Percentiles rank a stretch among this genome's conserved stretches.
These are phyloP conservation scores for Chorisops tibialis DNA, from an alignment of 2,888 invertebrate species.

Conservation along the genomic window DNA sequence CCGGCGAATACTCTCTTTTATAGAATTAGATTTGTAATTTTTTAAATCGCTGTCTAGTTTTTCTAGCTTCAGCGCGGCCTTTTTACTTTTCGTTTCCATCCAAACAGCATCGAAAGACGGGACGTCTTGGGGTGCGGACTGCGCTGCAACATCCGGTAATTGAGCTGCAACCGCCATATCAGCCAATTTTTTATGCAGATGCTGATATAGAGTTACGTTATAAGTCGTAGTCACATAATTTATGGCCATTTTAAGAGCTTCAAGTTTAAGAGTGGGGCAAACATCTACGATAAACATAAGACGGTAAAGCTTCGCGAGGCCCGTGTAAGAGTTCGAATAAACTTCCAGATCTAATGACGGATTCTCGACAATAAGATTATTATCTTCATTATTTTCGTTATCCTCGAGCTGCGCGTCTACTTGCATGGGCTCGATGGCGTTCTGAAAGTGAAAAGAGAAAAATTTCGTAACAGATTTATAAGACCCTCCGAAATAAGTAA, in stretches of 20 bases:
- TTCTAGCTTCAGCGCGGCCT: constrained; percentile 91
- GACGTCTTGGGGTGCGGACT: constrained; percentile 66
- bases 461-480: constrained; percentile 11
- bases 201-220: constrained; percentile 87
- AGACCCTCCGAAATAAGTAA: constrained; percentile 27
- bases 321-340: constrained; percentile 86
- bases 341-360: constrained; percentile 89
- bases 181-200: constrained; percentile 84
- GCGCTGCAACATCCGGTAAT: constrained; percentile 39
- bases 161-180: constrained; percentile 63
- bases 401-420: constrained; percentile 93
- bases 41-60: constrained; percentile 96
- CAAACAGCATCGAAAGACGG: constrained; percentile 83
- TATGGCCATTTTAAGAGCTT: constrained; percentile 93
- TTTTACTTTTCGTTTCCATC: constrained; percentile 91
- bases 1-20: constrained; percentile 93
- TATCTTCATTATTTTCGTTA: constrained; percentile 91
- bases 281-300: constrained; percentile 94
- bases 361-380: constrained; percentile 85
- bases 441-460: constrained; percentile 45
- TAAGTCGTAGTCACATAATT: constrained; percentile 90
- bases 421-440: constrained; percentile 95
- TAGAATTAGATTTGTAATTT: constrained; percentile 97
- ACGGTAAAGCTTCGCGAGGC: constrained; percentile 85
- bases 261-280: constrained; percentile 82